Evolutionary conservation across 2,888 invertebrate species (phyloP).

Genomic region (Brenthis ino): DNA sequence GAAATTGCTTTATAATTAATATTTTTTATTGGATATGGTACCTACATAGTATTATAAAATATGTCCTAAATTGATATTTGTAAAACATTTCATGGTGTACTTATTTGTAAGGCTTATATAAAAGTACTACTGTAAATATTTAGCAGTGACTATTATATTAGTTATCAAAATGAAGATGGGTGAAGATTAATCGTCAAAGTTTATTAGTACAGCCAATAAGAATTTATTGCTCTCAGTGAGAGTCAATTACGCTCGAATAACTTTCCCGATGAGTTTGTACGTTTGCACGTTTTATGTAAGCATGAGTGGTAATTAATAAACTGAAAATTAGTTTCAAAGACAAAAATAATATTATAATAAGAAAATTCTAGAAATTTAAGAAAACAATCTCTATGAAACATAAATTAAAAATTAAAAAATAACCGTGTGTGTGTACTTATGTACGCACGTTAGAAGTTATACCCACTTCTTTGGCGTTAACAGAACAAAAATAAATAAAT

Average conservation of each 20-base stretch:
- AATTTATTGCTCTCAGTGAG: slow-evolving; percentile 73
- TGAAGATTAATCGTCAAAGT: slow-evolving; percentile 66
- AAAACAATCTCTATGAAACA: too few species aligned
- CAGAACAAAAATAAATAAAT: too few species aligned
- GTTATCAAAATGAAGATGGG: slow-evolving; percentile 13
- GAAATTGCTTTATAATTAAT: too few species aligned
- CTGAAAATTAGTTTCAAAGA: slow-evolving; percentile 4
- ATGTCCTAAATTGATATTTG: too few species aligned
- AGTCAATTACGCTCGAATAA: slow-evolving; percentile 74
- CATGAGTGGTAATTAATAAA: not conserved
- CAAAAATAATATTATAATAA: not conserved
- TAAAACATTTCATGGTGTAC: not conserved
- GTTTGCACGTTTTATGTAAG: slow-evolving; percentile 8
- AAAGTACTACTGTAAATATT: not conserved
- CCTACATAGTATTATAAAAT: too few species aligned
- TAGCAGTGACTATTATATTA: not conserved
- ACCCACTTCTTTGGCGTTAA: too few species aligned
- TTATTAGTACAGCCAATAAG: slow-evolving; percentile 74
- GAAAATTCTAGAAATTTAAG: too few species aligned
- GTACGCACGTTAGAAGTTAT: too few species aligned
- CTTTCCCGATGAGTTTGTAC: slow-evolving; percentile 52
- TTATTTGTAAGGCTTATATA: too few species aligned
- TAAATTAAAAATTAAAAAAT: too few species aligned
- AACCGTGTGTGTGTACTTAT: too few species aligned
- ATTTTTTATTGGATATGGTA: too few species aligned